Conservation (phyloP, 2,113 vertebrate genomes). For the Plestiodon gilberti region DNA sequence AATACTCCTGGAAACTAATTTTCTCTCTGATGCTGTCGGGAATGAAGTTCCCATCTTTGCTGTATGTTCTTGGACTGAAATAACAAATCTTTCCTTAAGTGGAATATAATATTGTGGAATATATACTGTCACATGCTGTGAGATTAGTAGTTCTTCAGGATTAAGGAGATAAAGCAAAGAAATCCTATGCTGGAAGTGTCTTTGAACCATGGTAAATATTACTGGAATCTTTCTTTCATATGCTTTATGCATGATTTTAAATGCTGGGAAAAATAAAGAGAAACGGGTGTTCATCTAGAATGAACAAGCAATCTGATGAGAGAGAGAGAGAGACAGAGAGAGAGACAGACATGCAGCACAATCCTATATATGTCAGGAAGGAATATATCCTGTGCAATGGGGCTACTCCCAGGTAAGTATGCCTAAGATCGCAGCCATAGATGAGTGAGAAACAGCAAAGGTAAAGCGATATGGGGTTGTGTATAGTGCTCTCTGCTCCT, state of each 20-base stretch:
- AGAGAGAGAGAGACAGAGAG: no score
- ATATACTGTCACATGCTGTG: no score
- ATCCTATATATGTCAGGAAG: no score
- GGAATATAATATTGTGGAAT: conserved; percentile 69
- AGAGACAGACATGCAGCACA: no score
- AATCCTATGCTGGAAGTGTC: conserved; percentile 65
- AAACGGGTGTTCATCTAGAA: no score
- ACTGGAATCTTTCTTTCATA: conserved; percentile 72
- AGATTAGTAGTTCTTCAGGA: conserved; percentile 67
- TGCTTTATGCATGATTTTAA: conserved; percentile 71
- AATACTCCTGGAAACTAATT: conserved; percentile 73
- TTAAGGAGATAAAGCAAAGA: conserved; percentile 68
- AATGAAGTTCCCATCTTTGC: conserved; percentile 56
- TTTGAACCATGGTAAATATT: conserved; percentile 66
- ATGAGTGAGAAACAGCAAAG: no score
- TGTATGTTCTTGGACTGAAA: conserved; percentile 62
- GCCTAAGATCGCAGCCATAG: no score
- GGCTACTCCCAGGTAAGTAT: no score
- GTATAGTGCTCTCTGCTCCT: no score
- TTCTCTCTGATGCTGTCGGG: conserved; percentile 74
- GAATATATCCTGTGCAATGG: no score
- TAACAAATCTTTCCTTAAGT: conserved; percentile 70
- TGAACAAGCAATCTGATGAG: no score
- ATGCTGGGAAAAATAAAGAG: conserved; percentile 44
- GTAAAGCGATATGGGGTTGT: no score